phyloP scores from a whole-genome alignment of 64 coral and sea anemone species.

The Montipora cactus region DNA sequence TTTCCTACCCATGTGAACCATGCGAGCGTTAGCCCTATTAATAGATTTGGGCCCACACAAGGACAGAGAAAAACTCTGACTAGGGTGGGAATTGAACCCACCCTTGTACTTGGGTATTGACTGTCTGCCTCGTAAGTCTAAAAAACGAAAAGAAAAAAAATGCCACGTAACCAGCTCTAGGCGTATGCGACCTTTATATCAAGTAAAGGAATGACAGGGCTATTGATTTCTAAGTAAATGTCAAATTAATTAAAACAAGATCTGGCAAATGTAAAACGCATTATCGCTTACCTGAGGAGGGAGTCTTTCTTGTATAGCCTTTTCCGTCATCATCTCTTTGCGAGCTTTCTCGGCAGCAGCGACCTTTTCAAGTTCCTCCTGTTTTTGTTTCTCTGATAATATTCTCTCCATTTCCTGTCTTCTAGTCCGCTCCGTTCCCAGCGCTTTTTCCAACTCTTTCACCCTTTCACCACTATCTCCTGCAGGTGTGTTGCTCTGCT shows the following conservation, averaged over 20 bases:
- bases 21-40: no score
- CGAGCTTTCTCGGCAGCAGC: conserved; percentile 86
- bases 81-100: no score
- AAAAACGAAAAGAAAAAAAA: not conserved
- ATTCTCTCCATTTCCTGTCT: conserved; percentile 92
- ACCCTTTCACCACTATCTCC: conserved; percentile 72
- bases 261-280: not conserved
- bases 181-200: not conserved
- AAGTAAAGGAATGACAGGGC: not conserved
- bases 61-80: no score
- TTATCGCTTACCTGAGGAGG: conserved; percentile 57
- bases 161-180: not conserved
- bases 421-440: conserved; percentile 74
- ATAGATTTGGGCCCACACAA: no score
- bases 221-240: not conserved
- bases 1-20: no score
- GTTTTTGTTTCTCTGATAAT: conserved; percentile 87
- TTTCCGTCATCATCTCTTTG: conserved; percentile 87
- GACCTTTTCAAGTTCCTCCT: conserved; percentile 82
- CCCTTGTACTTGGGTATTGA: no score
- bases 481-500: not conserved
- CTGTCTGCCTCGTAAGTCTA: no score
- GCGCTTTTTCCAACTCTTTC: conserved; percentile 85
- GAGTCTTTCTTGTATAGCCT: conserved; percentile 81
- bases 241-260: not conserved